phyloP scores from a whole-genome alignment of 2,797 vertebrate genomes.

The Etheostoma perlongum region DNA sequence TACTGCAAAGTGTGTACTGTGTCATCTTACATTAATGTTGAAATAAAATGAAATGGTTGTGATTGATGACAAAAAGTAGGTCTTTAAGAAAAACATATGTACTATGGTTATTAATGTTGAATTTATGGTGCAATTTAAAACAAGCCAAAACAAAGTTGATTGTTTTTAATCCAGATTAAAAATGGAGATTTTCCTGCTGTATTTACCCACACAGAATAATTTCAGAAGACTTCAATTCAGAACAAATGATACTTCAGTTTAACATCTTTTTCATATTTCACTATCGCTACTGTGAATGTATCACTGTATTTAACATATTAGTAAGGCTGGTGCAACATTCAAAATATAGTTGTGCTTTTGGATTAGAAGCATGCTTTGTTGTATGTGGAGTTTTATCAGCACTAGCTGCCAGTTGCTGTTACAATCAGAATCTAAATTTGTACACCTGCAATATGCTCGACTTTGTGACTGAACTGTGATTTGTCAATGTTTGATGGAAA shows the following conservation, averaged over 20 bases:
- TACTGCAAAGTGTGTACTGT: conserved; percentile 20
- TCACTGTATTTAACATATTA: conserved; percentile 38
- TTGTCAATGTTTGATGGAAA: conserved; percentile 62
- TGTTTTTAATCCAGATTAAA: conserved; percentile 22
- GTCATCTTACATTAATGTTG: conserved; percentile 7
- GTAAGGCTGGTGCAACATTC: conserved; percentile 28
- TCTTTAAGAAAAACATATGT: conserved; percentile 20
- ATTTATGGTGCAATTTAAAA: conserved; percentile 45
- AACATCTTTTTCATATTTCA: conserved; percentile 24
- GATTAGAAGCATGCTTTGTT: conserved; percentile 56
- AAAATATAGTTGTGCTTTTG: conserved; percentile 40
- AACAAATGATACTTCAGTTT: conserved; percentile 40
- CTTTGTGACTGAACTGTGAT: conserved; percentile 67
- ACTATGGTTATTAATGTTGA: conserved; percentile 33
- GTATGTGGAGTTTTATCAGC: conserved; percentile 56
- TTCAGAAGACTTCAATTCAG: conserved; percentile 25
- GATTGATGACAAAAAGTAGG: conserved; percentile 17
- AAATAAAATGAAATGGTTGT: conserved; percentile 21
- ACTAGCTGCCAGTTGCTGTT: conserved; percentile 68
- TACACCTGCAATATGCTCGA: conserved; percentile 44
- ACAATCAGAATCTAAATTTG: conserved; percentile 73
- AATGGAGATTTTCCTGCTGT: conserved; percentile 46
- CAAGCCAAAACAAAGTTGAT: conserved; percentile 36
- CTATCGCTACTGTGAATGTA: conserved; percentile 37
- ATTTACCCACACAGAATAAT: conserved; percentile 32